These are phyloP conservation scores for Thripadectes ignobilis DNA, from an alignment of 2,797 vertebrate genomes.

Conservation along the genomic window DNA sequence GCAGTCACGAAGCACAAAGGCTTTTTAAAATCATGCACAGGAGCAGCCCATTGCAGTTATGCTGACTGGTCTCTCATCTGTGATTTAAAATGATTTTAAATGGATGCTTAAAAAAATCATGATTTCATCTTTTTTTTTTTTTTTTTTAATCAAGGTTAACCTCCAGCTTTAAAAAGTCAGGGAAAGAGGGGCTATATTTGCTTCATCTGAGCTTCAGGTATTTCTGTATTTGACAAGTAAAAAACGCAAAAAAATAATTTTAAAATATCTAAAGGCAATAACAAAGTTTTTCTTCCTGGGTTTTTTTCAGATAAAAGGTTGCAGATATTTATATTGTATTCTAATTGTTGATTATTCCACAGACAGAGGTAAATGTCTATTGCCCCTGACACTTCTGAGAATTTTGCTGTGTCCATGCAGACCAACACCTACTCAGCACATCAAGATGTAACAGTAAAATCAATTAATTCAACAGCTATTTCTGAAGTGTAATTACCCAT, in stretches of 20 bases:
- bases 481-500: neutral
- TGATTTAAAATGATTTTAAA: neutral
- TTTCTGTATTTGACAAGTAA: neutral
- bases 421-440: neutral
- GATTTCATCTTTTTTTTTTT: neutral
- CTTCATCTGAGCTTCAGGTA: neutral
- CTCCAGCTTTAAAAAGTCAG: neutral
- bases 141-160: neutral
- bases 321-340: neutral
- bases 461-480: conserved; percentile 32
- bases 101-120: neutral
- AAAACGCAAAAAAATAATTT: neutral
- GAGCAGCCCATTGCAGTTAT: neutral
- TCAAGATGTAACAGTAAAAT: conserved; percentile 5
- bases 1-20: conserved; percentile 44
- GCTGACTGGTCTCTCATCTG: neutral
- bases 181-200: neutral
- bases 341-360: neutral
- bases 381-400: neutral
- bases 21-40: conserved; percentile 35
- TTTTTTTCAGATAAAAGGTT: neutral
- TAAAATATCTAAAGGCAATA: neutral
- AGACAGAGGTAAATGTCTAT: neutral
- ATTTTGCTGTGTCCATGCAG: neutral
- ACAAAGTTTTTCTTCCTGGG: neutral